Base-by-base conservation (phyloP, 64 coral and sea anemone species). In the Actinia tenebrosa region DNA sequence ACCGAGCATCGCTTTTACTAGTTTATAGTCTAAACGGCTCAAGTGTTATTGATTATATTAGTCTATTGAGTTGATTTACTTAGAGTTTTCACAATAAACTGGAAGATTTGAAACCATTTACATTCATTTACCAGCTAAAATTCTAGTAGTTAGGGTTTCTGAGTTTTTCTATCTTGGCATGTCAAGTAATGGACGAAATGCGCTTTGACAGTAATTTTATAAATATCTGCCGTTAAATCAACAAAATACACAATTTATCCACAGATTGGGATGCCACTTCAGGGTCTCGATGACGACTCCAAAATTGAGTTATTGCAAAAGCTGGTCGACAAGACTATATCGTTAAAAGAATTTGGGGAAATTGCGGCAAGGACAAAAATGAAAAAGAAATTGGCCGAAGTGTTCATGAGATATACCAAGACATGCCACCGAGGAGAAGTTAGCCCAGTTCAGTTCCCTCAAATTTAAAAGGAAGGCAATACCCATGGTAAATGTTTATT, bases 401-500 rank as follows among this genome's bases (percentile, higher is more conserved):
- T 81, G 0, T 88, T 92, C 14, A 23, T 92, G 19, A n/a, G 50
- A 10, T 88, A 66, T 20, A 88, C 80, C 16, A 11, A 56, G 59
- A 47, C 56, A 84, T 18, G 69, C 82, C 18, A 92, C 82, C 4
- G 68, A 92, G 44, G 91, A 88, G 25, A 92, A 92, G 30, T 19
- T 92, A 0, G 81, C 86, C 6, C 91, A 92, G 56, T 92, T 92
- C 43, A 88, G 52, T 37, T 44, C n/a, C 1, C 37, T 89, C 0
- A 64, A 23, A 4, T 45, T 89, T 18, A 82, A 46, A 16, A 56
- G 87, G 6, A 60, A 56, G 42, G 23, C 18, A 82, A 44, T 81
- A n/a, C 87, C 78, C n/a, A 63, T 50, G 58, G 87, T 89, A 82
- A 88, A 23, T 85, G 6, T 6, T 47, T 47, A 47, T 47, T 47